Evolutionary conservation across 2,797 vertebrate genomes (phyloP), one percentile per base, ranked within the genome.

Genomic region (Epinephelus awoara): DNA sequence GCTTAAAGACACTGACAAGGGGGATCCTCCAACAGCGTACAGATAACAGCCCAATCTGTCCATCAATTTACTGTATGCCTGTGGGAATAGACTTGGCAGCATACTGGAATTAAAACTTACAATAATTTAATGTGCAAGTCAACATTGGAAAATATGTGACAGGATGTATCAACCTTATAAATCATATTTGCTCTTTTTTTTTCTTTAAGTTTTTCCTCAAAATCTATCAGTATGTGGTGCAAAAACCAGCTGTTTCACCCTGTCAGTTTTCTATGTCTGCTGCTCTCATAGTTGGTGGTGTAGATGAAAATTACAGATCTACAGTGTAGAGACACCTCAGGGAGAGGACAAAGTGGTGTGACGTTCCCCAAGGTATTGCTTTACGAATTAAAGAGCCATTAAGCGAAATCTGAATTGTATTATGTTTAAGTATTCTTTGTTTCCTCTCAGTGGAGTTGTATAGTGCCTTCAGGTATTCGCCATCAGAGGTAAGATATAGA

Each of bases 1-100:
- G 44, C 56, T 70, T 54, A 17, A 79, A 80, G 59, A 75, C 50
- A n/a, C 11, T 66, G 44, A 79, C 29, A 72, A 40, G 61, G n/a
- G 34, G 55, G 17, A 50, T 78, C 67, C 10, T 80, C 25, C 29
- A 12, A 44, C 56, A 47, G 15, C 59, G 12, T 21, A 10, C 19
- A 58, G 27, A 67, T 34, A 58, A 18, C 18, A 55, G 55, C 27
- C 57, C 2, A 2, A 54, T 77, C 23, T 23, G 54, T 79, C 50
- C 12, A 44, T 70, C 47, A 69, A 29, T 51, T 57, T 3, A 47
- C 18, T 7, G 5, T 6, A n/a, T 51, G 14, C 55, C 23, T 29
- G 40, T 23, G 21, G n/a, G 64, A 50, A 27, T 49, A 18, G 7
- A 38, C 15, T 18, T 25, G 1, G 1, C 25, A 15, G 40, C 13